phyloP scores from a whole-genome alignment of 2,113 vertebrate genomes.

The Natator depressus region DNA sequence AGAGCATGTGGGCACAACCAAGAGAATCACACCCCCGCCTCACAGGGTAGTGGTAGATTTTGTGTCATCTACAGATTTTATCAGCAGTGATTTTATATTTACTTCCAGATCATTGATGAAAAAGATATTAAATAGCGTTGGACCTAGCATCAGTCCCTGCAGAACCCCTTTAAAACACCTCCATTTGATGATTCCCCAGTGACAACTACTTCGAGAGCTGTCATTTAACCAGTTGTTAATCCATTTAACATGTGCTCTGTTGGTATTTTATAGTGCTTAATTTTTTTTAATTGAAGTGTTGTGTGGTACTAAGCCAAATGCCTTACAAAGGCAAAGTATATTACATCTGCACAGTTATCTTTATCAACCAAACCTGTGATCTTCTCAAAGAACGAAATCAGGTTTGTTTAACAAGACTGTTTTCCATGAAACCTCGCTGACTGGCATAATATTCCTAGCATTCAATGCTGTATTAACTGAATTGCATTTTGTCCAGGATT shows the following conservation, averaged over 20 bases:
- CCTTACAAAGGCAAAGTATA: background rate
- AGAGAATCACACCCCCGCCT: too few species aligned
- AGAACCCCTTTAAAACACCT: background rate
- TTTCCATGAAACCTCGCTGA: background rate
- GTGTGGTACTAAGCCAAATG: background rate
- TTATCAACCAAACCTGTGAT: background rate
- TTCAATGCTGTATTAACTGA: background rate
- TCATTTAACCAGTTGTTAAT: background rate
- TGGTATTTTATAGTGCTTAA: background rate
- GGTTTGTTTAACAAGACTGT: background rate
- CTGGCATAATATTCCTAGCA: background rate
- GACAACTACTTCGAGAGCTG: background rate
- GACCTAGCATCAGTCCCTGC: background rate
- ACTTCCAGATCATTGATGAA: background rate
- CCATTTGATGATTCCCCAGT: background rate
- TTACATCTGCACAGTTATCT: background rate
- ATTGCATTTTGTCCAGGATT: background rate
- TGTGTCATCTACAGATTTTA: background rate
- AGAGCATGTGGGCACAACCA: background rate
- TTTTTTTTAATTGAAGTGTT: background rate
- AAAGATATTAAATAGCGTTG: background rate
- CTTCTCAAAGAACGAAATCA: background rate
- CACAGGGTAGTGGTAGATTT: background rate
- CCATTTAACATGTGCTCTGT: background rate
- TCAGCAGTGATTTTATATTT: background rate